Conservation (phyloP, 1,140 invertebrate species). For the Semibalanus balanoides region DNA sequence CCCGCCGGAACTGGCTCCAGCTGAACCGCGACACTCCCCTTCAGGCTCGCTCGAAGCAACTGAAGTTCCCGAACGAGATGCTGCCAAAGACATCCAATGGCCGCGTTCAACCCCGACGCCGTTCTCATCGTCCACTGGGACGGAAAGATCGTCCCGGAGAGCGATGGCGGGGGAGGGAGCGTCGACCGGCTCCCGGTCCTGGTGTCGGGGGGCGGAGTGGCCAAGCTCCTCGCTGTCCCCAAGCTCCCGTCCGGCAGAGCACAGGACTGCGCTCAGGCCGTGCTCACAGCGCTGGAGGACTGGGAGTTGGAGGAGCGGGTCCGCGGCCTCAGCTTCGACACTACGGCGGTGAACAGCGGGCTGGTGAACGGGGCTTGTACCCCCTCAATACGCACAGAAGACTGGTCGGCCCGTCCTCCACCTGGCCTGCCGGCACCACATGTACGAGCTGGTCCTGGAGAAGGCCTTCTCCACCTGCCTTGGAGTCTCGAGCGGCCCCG, state of each 20-base stretch:
- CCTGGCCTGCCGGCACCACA: slow-evolving; percentile 14
- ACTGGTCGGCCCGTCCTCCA: slow-evolving; percentile 4
- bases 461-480: slow-evolving; percentile 10
- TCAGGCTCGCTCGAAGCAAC: too few relatives aligned
- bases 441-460: slow-evolving; percentile 12
- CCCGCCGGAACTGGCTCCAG: too few relatives aligned
- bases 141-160: slow-evolving; percentile 7
- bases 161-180: slow-evolving; percentile 7
- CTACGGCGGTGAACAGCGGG: slow-evolving; percentile 13
- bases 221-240: slow-evolving; percentile 14
- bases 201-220: slow-evolving; percentile 14
- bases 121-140: slow-evolving; percentile 8
- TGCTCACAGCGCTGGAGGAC: slow-evolving; percentile 11
- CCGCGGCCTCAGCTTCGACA: slow-evolving; percentile 12
- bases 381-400: slow-evolving; percentile 5
- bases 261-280: slow-evolving; percentile 11
- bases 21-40: too few relatives aligned
- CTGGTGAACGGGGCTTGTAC: slow-evolving; percentile 10
- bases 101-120: slow-evolving; percentile 5
- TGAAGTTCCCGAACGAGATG: not conserved
- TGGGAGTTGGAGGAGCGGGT: slow-evolving; percentile 11
- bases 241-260: slow-evolving; percentile 14
- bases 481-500: slow-evolving; percentile 11
- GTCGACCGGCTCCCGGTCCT: slow-evolving; percentile 16
- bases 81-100: slow-evolving; percentile 1